phyloP scores from a whole-genome alignment of 2,797 vertebrate species.

The Crocodylus rhombifer region DNA sequence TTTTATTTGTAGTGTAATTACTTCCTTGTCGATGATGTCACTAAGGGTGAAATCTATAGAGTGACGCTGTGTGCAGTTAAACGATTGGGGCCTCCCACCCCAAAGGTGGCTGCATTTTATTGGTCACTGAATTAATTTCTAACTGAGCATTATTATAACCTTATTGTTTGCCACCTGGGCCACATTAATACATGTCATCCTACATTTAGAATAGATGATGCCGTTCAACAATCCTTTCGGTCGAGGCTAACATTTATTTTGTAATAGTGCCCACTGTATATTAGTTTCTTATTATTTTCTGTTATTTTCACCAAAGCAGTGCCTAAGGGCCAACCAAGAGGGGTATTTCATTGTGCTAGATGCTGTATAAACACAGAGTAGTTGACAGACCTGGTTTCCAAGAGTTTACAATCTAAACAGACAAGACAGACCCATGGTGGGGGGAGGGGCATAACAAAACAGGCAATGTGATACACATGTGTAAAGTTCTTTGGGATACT shows the following conservation, averaged over 20 bases:
- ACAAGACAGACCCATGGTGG: too few species aligned
- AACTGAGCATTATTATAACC: not conserved
- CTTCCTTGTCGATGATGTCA: not conserved
- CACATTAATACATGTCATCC: not conserved
- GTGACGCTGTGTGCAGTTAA: not conserved
- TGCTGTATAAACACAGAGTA: not conserved
- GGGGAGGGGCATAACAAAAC: not conserved
- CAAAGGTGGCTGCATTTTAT: not conserved
- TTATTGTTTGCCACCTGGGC: not conserved
- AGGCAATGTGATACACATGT: not conserved
- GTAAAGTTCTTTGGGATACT: not conserved
- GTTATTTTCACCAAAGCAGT: not conserved
- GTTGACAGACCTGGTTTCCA: not conserved
- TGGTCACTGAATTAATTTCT: not conserved
- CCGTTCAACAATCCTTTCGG: not conserved
- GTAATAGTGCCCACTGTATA: not conserved
- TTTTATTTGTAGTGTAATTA: conserved; percentile 11
- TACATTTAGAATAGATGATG: not conserved
- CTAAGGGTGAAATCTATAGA: not conserved
- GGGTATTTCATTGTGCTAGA: not conserved
- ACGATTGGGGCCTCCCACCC: not conserved
- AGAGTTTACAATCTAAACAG: too few species aligned
- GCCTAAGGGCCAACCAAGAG: not conserved
- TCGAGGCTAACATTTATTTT: not conserved
- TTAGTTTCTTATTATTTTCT: not conserved